A percentile compares a stretch with the other conserved stretches of the same genome.
Conservation (phyloP, 2,113 vertebrate species). For the Microtus pennsylvanicus region DNA sequence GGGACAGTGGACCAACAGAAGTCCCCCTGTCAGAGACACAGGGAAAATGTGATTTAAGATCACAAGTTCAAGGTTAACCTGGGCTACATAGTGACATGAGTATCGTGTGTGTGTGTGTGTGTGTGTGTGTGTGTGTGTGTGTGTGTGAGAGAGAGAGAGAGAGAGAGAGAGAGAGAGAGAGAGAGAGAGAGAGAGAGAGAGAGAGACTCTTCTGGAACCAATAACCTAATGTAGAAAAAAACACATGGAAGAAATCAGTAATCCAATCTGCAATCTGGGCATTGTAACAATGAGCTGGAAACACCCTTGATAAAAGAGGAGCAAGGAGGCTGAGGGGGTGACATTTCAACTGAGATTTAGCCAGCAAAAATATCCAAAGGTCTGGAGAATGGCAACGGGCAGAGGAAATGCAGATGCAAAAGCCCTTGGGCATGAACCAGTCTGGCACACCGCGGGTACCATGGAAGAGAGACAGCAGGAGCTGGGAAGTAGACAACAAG, state of each 20-base stretch:
- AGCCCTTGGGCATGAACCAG: not conserved
- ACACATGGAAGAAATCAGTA: not conserved
- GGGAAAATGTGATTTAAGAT: not conserved
- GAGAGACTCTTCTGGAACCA: not conserved
- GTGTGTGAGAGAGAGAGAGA: not conserved
- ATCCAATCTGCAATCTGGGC: not conserved
- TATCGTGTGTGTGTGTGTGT: too few relatives aligned
- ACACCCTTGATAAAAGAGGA: not conserved
- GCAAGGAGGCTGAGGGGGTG: not conserved
- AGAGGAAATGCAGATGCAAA: not conserved
- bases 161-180: too few relatives aligned
- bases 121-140: too few relatives aligned
- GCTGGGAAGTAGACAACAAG: not conserved
- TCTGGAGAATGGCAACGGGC: not conserved
- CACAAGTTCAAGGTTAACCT: not conserved
- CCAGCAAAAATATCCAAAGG: not conserved
- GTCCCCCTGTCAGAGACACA: not conserved
- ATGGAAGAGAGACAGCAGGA: not conserved
- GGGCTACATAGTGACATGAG: not conserved
- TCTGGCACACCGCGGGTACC: not conserved
- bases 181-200: too few relatives aligned
- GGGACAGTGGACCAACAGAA: fast-evolving
- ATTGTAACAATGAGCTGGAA: not conserved
- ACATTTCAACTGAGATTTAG: not conserved
- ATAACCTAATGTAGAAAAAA: not conserved